Evolutionary conservation across 1,140 invertebrate species (phyloP).

Genomic region (Globodera ellingtonae): DNA sequence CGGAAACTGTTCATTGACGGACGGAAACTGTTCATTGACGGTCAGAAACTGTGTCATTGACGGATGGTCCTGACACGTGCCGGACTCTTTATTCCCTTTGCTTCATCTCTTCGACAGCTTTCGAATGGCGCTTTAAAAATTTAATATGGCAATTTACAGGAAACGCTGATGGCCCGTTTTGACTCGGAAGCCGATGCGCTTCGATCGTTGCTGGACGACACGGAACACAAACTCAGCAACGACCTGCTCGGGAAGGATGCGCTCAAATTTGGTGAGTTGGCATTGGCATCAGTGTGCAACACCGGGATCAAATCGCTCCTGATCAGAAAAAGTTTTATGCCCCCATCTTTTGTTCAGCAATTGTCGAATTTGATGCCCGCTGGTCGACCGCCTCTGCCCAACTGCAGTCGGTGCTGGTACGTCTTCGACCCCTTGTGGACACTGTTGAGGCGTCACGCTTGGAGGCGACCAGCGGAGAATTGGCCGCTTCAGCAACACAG

Average conservation of each 20-base stretch:
- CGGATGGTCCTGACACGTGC: too few species aligned
- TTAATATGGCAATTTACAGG: not conserved
- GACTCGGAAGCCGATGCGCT: slow-evolving; percentile 13
- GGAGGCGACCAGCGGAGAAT: slow-evolving; percentile 11
- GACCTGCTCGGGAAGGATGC: not conserved
- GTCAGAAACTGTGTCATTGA: too few species aligned
- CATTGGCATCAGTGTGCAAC: not conserved
- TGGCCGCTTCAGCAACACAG: slow-evolving; percentile 6
- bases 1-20: too few species aligned
- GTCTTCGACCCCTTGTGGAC: slow-evolving; percentile 19
- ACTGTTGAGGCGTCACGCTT: slow-evolving; percentile 7
- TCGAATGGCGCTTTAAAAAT: not conserved
- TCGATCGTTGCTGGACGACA: not conserved
- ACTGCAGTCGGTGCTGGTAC: not conserved
- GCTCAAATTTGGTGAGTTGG: not conserved
- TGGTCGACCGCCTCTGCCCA: not conserved
- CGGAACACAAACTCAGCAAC: not conserved
- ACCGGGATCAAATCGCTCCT: not conserved
- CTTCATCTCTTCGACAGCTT: too few species aligned
- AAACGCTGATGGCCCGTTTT: not conserved
- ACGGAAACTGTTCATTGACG: too few species aligned
- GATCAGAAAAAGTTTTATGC: not conserved
- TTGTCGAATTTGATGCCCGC: not conserved
- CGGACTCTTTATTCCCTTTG: too few species aligned
- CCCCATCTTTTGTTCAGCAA: not conserved